Base-by-base conservation (phyloP, 2,888 invertebrate genomes). In the Blastobasis lacticolella region DNA sequence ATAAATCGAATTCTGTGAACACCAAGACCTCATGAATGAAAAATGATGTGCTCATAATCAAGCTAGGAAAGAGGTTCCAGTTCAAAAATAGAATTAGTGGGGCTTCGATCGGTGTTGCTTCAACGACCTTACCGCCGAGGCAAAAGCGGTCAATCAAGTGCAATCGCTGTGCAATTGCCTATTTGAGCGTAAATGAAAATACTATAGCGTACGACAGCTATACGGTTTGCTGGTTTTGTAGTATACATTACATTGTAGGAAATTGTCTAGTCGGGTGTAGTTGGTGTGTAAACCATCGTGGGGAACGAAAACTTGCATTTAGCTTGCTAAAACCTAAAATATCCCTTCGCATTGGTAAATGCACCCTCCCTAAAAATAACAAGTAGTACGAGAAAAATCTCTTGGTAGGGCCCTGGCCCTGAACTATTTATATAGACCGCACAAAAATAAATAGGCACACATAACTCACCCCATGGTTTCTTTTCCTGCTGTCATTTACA, bases 401-500 rank as follows among this genome's bases (percentile, higher is more conserved):
- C 77, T 71, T 66, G 64, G 45, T 36, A 5, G 36, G 51, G 54
- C 52, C 54, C 55, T 37, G 42, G 10, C 9, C 37, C 37, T 45
- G 40, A 46, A n/a, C 10, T 40, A 6, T 10, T 6, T 5, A 43
- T 43, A 43, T 8, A 41, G n/a, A n/a, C 10, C 9, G n/a, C 37
- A 63, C 54, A 55, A 57, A 54, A 61, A 54, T 51, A 54, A 43
- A 58, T 51, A 52, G 36, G 36, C 10, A 41, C 61, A 63, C 54
- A 52, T 48, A 69, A 90, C 91, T 91, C 81, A 94, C 94, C 94
- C 94, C 94, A 94, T 94, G 67, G 91, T 91, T 89, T 94, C 93
- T 88, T 93, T 94, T 88, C 93, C 94, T 82, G 92, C 92, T 90
- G 93, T 93, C 94, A 94, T 94, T 90, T 90, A 90, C 82, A 84